Conservation (phyloP, 2,113 vertebrate genomes). For the Phyllostomus hastatus region DNA sequence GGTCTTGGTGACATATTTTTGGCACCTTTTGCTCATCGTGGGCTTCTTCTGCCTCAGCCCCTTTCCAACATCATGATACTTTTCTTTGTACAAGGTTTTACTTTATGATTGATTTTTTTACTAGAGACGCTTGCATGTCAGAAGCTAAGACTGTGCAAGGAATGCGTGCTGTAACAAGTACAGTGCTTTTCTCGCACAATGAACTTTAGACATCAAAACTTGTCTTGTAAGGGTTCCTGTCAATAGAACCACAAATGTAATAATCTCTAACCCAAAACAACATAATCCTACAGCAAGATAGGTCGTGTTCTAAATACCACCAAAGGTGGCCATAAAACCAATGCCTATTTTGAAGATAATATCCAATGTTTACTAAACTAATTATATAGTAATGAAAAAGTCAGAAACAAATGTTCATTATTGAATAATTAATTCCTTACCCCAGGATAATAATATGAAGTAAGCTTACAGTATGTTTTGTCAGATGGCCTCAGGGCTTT, state of each 20-base stretch:
- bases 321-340: background rate
- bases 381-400: background rate
- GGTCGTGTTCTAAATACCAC: background rate
- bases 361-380: constrained; percentile 2
- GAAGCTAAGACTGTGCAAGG: background rate
- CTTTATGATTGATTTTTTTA: background rate
- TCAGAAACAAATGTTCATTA: background rate
- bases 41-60: background rate
- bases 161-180: background rate
- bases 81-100: background rate
- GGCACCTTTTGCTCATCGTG: background rate
- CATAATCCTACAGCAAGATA: background rate
- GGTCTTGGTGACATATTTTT: background rate
- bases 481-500: background rate
- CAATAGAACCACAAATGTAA: background rate
- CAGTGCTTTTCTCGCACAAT: background rate
- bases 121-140: background rate
- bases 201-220: background rate
- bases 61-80: background rate
- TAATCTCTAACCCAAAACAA: background rate
- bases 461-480: background rate
- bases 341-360: background rate
- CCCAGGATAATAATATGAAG: background rate
- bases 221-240: background rate
- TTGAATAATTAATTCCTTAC: constrained; percentile 11